Percentiles rank a stretch among this genome's conserved stretches.
Conservation (phyloP, 2,888 invertebrate species). For the Rhyacophila evoluta region DNA sequence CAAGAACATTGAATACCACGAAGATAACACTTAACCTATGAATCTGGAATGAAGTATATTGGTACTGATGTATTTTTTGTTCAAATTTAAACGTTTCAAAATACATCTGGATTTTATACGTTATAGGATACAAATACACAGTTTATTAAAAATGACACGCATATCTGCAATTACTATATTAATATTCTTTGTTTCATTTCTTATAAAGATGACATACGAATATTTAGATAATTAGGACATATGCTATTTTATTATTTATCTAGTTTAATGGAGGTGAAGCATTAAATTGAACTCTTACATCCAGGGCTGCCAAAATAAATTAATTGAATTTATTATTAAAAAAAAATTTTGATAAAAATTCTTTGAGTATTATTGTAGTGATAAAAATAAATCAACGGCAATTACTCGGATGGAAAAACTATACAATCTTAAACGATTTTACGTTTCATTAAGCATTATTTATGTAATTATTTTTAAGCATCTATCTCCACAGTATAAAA, state of each 20-base stretch:
- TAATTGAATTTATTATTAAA: too few relatives aligned
- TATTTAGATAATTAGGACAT: not conserved
- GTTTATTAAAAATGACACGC: constrained; percentile 12
- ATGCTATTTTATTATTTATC: constrained; percentile 18
- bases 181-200: constrained; percentile 16
- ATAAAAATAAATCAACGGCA: too few relatives aligned
- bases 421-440: too few relatives aligned
- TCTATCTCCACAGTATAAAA: too few relatives aligned
- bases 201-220: not conserved
- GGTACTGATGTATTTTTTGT: not conserved
- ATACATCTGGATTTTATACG: not conserved
- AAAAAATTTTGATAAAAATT: too few relatives aligned
- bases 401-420: too few relatives aligned
- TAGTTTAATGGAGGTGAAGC: constrained; percentile 13
- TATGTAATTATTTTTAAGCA: too few relatives aligned
- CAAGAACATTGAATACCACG: not conserved
- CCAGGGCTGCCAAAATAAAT: too few relatives aligned
- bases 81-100: not conserved
- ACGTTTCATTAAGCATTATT: too few relatives aligned
- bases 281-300: not conserved
- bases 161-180: not conserved
- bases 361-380: too few relatives aligned
- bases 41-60: too few relatives aligned
- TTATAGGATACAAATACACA: not conserved
- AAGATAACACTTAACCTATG: not conserved